Evolutionary conservation across 2,113 vertebrate species (phyloP).

Genomic region (Tricholaema leucomelas): DNA sequence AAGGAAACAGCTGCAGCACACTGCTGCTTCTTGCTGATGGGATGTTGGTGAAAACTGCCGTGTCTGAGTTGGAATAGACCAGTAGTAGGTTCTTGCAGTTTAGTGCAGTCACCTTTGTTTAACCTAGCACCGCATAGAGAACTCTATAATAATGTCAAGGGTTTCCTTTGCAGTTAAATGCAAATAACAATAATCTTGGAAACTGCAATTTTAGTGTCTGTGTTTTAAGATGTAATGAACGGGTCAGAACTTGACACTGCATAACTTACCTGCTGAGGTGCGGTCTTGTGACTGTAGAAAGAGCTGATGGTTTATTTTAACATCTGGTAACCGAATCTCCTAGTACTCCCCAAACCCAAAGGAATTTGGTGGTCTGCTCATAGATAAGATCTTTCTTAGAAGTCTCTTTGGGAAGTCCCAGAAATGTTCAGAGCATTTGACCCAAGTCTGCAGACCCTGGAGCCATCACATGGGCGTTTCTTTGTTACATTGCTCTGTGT

Average conservation of each 20-base stretch:
- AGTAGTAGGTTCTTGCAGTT: not conserved
- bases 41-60: not conserved
- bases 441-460: not conserved
- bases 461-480: not conserved
- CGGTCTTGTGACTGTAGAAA: not conserved
- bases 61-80: not conserved
- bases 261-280: not conserved
- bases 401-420: not conserved
- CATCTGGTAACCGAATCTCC: not conserved
- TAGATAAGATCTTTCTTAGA: not conserved
- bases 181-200: not conserved
- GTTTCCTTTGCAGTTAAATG: not conserved
- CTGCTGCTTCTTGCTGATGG: not conserved
- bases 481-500: not conserved
- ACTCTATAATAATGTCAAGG: not conserved
- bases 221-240: not conserved
- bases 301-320: not conserved
- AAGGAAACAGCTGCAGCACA: conserved; percentile 33
- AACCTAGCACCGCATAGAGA: not conserved
- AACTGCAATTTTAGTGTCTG: not conserved
- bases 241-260: not conserved
- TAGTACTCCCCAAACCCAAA: not conserved
- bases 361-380: not conserved
- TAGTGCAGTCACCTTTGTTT: not conserved
- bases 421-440: not conserved